phyloP scores from a whole-genome alignment of 2,113 vertebrate genomes.

The Dryoscopus gambensis region DNA sequence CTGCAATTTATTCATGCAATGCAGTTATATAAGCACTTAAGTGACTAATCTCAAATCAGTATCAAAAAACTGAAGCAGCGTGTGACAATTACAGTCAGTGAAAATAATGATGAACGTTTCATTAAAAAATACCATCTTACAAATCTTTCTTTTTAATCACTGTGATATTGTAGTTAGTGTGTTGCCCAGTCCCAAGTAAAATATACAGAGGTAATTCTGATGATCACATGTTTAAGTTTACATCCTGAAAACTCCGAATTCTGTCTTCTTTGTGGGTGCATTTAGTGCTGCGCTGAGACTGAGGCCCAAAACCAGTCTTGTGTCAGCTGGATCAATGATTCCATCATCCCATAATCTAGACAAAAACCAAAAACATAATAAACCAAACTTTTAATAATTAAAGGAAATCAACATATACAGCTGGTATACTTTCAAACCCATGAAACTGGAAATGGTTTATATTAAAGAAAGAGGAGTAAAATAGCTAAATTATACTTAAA shows the following conservation, averaged over 20 bases:
- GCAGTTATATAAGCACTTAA: neutral
- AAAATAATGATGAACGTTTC: neutral
- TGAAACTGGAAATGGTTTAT: neutral
- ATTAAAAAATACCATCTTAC: neutral
- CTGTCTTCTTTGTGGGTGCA: constrained; percentile 85
- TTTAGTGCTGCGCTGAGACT: constrained; percentile 92
- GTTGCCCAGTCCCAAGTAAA: neutral
- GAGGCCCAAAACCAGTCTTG: constrained; percentile 90
- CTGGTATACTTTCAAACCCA: neutral
- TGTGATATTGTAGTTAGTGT: neutral
- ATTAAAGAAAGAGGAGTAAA: neutral
- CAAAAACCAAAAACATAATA: neutral
- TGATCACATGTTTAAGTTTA: constrained; percentile 30
- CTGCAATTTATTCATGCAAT: neutral
- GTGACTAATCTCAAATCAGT: neutral
- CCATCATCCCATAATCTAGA: constrained; percentile 95
- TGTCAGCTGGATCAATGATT: constrained; percentile 95
- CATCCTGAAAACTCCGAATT: constrained; percentile 94
- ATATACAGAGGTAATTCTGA: neutral
- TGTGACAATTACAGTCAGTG: neutral
- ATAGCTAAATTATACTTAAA: neutral
- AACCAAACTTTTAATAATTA: neutral
- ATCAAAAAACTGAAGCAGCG: neutral
- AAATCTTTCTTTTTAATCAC: neutral
- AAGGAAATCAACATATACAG: neutral